phyloP scores from a whole-genome alignment of 2,888 invertebrate genomes.

The Nomada fabriciana region DNA sequence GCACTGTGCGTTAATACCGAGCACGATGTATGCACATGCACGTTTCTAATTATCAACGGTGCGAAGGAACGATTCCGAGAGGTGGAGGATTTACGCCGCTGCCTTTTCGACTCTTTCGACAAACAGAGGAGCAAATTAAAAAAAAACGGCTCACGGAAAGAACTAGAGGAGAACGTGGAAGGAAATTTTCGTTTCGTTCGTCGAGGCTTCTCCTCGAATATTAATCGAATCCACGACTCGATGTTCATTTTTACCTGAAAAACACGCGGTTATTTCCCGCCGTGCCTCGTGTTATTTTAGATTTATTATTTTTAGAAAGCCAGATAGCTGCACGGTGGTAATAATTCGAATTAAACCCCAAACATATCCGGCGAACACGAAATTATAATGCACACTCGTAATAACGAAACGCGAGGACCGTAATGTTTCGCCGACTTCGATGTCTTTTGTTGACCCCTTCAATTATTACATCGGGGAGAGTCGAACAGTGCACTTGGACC shows the following conservation, averaged over 20 bases:
- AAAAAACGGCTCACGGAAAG: slow-evolving; percentile 9
- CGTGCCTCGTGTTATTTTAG: no score
- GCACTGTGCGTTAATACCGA: not conserved
- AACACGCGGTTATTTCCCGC: no score
- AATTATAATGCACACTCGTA: not conserved
- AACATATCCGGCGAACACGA: not conserved
- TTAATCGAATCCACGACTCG: slow-evolving; percentile 28
- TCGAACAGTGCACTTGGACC: no score
- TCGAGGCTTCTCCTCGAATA: slow-evolving; percentile 8
- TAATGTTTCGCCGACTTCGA: not conserved
- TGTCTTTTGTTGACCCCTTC: not conserved
- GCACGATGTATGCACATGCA: not conserved
- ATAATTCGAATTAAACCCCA: not conserved
- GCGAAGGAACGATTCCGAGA: slow-evolving; percentile 18
- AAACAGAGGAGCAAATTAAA: slow-evolving; percentile 30
- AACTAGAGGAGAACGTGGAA: not conserved
- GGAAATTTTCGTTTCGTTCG: slow-evolving; percentile 22
- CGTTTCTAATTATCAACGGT: slow-evolving; percentile 35
- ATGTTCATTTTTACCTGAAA: slow-evolving; percentile 10
- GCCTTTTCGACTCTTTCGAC: slow-evolving; percentile 17
- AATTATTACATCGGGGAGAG: not conserved
- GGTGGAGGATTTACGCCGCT: slow-evolving; percentile 26
- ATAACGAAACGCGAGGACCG: not conserved
- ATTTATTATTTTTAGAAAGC: no score
- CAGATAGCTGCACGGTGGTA: not conserved